A percentile compares a stretch with the other conserved stretches of the same genome.
Conservation (phyloP, 2,113 vertebrate genomes). For the Hypanus sabinus region DNA sequence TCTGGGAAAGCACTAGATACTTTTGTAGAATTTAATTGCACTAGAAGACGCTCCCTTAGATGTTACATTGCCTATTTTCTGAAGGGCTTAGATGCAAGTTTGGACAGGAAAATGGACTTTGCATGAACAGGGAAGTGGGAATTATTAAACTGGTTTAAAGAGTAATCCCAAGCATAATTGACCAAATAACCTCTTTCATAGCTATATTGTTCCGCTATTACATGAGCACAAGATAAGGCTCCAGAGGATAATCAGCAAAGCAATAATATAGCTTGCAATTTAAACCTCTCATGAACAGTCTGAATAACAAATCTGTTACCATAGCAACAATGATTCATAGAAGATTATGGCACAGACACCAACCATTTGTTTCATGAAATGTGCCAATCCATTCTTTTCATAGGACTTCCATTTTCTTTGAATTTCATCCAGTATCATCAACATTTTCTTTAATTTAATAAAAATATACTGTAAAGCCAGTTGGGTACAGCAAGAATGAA, state of each 20-base stretch:
- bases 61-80: not conserved
- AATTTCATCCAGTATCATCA: not conserved
- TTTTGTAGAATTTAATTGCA: not conserved
- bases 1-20: too few relatives aligned
- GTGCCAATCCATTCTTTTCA: not conserved
- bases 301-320: conserved; percentile 25
- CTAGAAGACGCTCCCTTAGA: not conserved
- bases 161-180: too few relatives aligned
- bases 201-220: not conserved
- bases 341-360: not conserved
- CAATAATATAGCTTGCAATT: not conserved
- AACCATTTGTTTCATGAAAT: not conserved
- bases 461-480: not conserved
- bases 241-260: not conserved
- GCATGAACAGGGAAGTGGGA: not conserved
- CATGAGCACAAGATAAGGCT: not conserved
- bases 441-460: not conserved
- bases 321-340: not conserved
- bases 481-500: not conserved
- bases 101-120: not conserved
- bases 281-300: not conserved
- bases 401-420: not conserved
- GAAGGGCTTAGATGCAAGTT: not conserved
- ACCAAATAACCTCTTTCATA: not conserved
- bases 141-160: not conserved